Base-by-base conservation (phyloP, 2,797 vertebrate species). In the Tachyglossus aculeatus region DNA sequence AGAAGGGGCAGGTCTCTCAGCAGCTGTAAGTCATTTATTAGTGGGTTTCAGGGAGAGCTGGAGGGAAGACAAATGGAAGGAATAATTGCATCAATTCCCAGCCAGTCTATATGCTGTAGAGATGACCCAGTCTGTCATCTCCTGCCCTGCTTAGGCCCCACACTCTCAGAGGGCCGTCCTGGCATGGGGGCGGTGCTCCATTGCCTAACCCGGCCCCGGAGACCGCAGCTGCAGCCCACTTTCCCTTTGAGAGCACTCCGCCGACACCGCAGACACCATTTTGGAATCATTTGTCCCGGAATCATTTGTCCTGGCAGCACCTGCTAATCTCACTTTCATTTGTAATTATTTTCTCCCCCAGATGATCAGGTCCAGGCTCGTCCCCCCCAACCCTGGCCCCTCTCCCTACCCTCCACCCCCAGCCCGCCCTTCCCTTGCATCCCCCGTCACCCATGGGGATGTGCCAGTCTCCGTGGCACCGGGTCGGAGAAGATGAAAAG, bases 321-420 rank as follows among this genome's bases (percentile, higher is more conserved):
- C 77, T 62, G 81, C 83, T 93, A 91, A 92, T 90, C 92, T 88
- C 78, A 43, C 87, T 90, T 91, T 88, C 89, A 86, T 91, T 93
- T 89, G 80, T 81, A 90, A 92, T 91, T 88, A 89, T 86, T 90
- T 83, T 87, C 87, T 90, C 58, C 13, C 80, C 78, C 73, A 33
- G 80, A 63, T 79, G 12, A 84, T 71, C 74, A 0, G 60, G 45
- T 27, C 53, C 57, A 19, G 74, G 68, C 6, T 37, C 24, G 21
- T 77, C 50, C 19, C 77, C 48, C 25, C 25, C 10, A 19, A 59
- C 60, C 36, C 51, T 61, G 66, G 59, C 76, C 44, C 34, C 57
- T 32, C 7, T n/a, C 54, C 18, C 2, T n/a, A 9, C 25, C 33
- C 44, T 7, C 29, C 12, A 31, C n/a, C n/a, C n/a, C n/a, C n/a